A percentile compares a stretch with the other conserved stretches of the same genome.
Conservation (phyloP, 1,140 invertebrate genomes). For the Aphis gossypii region DNA sequence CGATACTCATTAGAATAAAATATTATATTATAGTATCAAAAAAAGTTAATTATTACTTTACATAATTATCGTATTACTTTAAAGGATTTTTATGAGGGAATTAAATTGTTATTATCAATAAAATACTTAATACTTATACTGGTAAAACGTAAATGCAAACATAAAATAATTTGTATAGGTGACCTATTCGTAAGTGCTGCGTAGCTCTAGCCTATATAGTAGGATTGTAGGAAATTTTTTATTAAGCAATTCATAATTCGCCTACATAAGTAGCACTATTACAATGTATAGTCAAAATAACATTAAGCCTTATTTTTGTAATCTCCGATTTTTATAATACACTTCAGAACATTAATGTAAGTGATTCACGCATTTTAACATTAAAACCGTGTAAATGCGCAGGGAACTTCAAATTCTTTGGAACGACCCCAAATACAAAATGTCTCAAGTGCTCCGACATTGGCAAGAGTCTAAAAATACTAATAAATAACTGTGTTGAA, state of each 20-base stretch:
- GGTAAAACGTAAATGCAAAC: background rate
- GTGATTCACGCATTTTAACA: background rate
- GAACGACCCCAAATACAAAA: constrained; percentile 41
- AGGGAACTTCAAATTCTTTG: constrained; percentile 26
- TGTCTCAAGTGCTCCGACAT: constrained; percentile 35
- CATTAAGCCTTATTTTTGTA: background rate
- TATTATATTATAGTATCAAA: background rate
- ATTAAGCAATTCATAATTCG: background rate
- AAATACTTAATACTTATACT: background rate
- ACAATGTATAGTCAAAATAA: background rate
- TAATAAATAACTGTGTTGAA: constrained; percentile 38
- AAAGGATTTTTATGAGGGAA: background rate
- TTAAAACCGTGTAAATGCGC: background rate
- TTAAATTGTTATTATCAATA: background rate
- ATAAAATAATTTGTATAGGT: background rate
- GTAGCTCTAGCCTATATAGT: background rate
- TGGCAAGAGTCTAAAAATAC: constrained; percentile 40
- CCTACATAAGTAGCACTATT: background rate
- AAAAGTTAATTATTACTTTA: background rate
- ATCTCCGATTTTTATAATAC: background rate
- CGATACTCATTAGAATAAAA: background rate
- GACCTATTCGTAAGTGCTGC: background rate
- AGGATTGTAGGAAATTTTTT: background rate
- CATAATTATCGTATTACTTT: background rate
- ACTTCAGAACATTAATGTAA: background rate